Evolutionary conservation across 2,888 invertebrate species (phyloP), one percentile per base, ranked within the genome.

Genomic region (Protophormia terraenovae): DNA sequence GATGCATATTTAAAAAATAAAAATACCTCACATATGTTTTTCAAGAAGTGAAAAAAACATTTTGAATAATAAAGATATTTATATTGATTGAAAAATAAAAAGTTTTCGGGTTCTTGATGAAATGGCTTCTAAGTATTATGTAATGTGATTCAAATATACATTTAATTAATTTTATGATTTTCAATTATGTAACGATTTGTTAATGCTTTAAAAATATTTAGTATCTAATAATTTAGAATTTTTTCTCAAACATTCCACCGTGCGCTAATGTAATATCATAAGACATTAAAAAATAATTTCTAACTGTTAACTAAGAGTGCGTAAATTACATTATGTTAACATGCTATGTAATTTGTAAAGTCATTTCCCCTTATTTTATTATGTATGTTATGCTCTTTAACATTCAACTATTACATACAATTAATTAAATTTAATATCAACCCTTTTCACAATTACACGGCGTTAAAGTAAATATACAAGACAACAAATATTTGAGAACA

Each of bases 361-460:
- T 29, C 27, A 8, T n/a, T 32, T 8, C 16, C 58, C 22, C 67
- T 24, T 47, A 32, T n/a, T 14, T 1, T 55, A n/a, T n/a, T n/a
- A n/a, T n/a, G n/a, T 58, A 53, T 38, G 38, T 64, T 14, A 53
- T 53, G 24, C 41, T 19, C 71, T 76, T 12, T 38, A 29, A 27
- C n/a, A 35, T 8, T n/a, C 2, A 27, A 16, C 19, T n/a, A 50
- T 38, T 5, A 53, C 2, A 24, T 53, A 41, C 35, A 16, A 12
- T 5, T n/a, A 16, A 14, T 12, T n/a, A 50, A 2, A 6, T 60
- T 60, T 35, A 47, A 27, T 66, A 35, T 14, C 77, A 78, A 78
- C 77, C 77, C 77, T 78, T 69, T 77, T 67, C 3, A 32, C 16
- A 24, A 75, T 50, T 55, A 55, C 53, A 19, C 12, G n/a, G n/a